These are phyloP conservation scores for Cephus pulcher DNA, from an alignment of 2,888 invertebrate genomes.

Conservation along the genomic window DNA sequence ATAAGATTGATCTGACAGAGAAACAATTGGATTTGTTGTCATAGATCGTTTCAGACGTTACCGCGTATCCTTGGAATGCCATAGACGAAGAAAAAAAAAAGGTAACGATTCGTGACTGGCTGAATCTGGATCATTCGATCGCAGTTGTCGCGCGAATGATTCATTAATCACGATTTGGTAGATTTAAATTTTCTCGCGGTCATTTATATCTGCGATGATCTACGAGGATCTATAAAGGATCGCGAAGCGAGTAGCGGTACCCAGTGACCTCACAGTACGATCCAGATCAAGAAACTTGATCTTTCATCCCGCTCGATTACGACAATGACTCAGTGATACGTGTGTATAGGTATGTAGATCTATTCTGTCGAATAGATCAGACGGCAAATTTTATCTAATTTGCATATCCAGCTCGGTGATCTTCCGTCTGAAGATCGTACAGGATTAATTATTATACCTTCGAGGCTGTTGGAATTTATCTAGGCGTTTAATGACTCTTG, in stretches of 20 bases:
- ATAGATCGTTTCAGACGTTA: neutral
- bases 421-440: neutral
- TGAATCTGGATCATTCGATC: neutral
- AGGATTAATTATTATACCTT: neutral
- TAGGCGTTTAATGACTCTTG: neutral
- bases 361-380: neutral
- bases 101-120: neutral
- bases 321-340: neutral
- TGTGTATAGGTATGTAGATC: neutral
- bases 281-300: neutral
- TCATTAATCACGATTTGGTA: neutral
- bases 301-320: neutral
- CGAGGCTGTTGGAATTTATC: neutral
- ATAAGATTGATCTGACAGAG: neutral
- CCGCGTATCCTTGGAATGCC: neutral
- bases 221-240: slow-evolving; percentile 3
- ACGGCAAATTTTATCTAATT: neutral
- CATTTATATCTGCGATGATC: neutral
- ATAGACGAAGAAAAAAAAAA: neutral
- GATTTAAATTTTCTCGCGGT: neutral
- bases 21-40: neutral
- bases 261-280: slow-evolving; percentile 5
- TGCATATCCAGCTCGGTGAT: neutral
- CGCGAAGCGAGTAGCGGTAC: slow-evolving; percentile 17
- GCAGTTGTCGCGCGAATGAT: neutral